Evolutionary conservation across 1,140 invertebrate genomes (phyloP), one percentile per base, ranked within the genome.

Genomic region (Holotrichia oblita): DNA sequence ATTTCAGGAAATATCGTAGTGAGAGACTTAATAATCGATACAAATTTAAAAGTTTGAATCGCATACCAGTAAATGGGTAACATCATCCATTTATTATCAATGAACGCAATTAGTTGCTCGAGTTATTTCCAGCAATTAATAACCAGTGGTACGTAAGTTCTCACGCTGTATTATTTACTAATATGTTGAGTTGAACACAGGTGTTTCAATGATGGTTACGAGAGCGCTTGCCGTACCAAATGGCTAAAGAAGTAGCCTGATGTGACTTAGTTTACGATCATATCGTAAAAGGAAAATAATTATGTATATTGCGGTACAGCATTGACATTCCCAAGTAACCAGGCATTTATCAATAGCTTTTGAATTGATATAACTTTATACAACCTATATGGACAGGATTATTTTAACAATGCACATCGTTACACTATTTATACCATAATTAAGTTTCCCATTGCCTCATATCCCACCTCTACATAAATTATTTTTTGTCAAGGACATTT

Each of bases 351-450:
- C 61, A 69, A 27, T 27, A 7, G 22, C 61, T 69, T 69, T 69
- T 74, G 73, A 74, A 74, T 74, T 74, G 73, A 74, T 74, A 74
- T 74, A 74, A 74, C 73, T 74, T 74, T 74, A 74, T 74, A 74
- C 17, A 12, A 12, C 73, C 61, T 40, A 44, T 74, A 74, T 44
- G 73, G 40, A 7, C 73, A 40, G 73, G 73, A 74, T 24, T 74
- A 74, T 74, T 74, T 74, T 74, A 74, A 74, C 73, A 74, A 74
- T 74, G 73, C 40, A 44, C 73, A 42, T 74, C 34, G 64, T 40
- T 14, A 9, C 73, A 20, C 48, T 69, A 27, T 27, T 27, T 69
- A 17, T 34, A 69, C 61, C 6, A 69, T 34, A 34, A 69, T 69
- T 69, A 69, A 69, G 22, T 17, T 27, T 69, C 24, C 24, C 61